phyloP scores from a whole-genome alignment of 2,113 vertebrate genomes.

The Tretioscincus oriximinensis region DNA sequence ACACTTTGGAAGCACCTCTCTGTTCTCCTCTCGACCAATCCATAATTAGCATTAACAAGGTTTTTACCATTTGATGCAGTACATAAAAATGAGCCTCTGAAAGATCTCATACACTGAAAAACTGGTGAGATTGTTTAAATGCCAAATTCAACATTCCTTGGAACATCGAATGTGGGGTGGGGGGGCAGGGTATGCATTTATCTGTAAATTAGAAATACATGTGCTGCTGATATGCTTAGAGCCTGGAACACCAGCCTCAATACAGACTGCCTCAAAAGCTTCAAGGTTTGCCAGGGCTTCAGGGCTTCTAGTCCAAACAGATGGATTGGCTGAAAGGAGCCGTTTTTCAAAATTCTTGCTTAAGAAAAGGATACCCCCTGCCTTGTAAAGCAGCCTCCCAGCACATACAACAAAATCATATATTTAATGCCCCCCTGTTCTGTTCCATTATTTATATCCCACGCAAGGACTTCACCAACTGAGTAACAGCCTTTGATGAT shows the following conservation, averaged over 20 bases:
- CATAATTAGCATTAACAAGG: conserved; percentile 29
- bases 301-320: conserved; percentile 44
- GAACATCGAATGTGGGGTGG: conserved; percentile 32
- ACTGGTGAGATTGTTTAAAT: conserved; percentile 18
- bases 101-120: conserved; percentile 12
- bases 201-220: conserved; percentile 23
- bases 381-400: conserved; percentile 69
- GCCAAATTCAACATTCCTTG: conserved; percentile 39
- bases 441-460: conserved; percentile 75
- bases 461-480: conserved; percentile 65
- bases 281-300: conserved; percentile 49
- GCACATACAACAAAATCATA: conserved; percentile 69
- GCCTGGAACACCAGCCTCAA: conserved; percentile 39
- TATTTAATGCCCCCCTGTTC: conserved; percentile 73
- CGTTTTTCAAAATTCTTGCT: conserved; percentile 36
- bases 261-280: conserved; percentile 38
- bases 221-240: conserved; percentile 8
- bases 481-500: conserved; percentile 77
- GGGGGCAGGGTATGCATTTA: conserved; percentile 29
- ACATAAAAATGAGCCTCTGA: conserved; percentile 26
- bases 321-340: conserved; percentile 43
- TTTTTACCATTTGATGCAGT: conserved; percentile 19
- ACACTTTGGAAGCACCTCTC: conserved; percentile 24
- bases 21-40: conserved; percentile 27
- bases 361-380: conserved; percentile 57